Evolutionary conservation across 2,797 vertebrate genomes (phyloP), one percentile per base, ranked within the genome.

Genomic region (Borostomias antarcticus): DNA sequence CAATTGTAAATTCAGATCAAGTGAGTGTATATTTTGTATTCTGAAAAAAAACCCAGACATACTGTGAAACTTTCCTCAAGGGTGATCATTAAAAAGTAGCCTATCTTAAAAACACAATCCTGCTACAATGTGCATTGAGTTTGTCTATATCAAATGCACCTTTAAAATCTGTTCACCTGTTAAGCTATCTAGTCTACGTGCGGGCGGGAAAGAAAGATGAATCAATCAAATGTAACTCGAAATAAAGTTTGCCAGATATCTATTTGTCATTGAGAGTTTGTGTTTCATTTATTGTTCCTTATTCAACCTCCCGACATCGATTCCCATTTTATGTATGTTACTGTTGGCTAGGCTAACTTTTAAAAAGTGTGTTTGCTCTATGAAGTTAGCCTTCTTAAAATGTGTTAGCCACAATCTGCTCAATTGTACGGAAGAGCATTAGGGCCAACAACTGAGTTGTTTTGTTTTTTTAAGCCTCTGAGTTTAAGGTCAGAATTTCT

Each of bases 1-100:
- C 58, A 45, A 50, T 64, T 35, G 23, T 62, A 43, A 37, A 56
- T 56, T 47, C 28, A 47, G 45, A 56, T 15, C 19, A 45, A 48
- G 21, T 62, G 26, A 45, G 58, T 54, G 50, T 47, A 62, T 62
- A 53, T 69, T 62, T 69, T 54, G 45, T 56, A 25, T 29, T n/a
- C 33, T 53, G 26, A 59, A 60, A 67, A 52, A 52, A 19, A 52
- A 25, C 5, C 19, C 62, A 35, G 32, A 51, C 19, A 37, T 32
- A 25, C 56, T 58, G 33, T 59, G 58, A 40, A 25, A 43, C 10
- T 40, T 58, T 58, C 61, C 19, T 33, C 21, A 35, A 54, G 28
- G 8, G 21, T 35, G 32, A 37, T 37, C 11, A 30, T n/a, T 35
- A 32, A 35, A 33, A 57, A 33, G 32, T 37, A 21, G n/a, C n/a